phyloP scores from a whole-genome alignment of 2,113 vertebrate genomes.

The Clupea harengus region DNA sequence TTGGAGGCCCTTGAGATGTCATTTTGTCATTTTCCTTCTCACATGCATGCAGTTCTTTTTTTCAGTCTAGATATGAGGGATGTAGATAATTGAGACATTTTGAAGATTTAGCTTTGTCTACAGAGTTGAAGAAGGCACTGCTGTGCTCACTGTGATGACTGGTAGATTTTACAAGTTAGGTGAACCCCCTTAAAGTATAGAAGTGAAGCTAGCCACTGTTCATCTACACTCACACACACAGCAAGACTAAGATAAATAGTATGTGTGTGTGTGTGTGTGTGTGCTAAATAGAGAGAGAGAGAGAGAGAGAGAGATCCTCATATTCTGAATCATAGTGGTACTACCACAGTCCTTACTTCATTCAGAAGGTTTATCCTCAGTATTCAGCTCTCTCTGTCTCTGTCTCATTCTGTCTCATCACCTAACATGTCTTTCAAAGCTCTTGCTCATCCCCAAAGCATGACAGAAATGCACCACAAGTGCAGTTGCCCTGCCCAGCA shows the following conservation, averaged over 20 bases:
- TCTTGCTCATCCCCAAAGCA: not conserved
- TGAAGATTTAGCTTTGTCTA: not conserved
- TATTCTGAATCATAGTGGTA: not conserved
- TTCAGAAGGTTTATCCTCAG: not conserved
- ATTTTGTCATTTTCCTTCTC: not conserved
- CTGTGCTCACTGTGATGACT: not conserved
- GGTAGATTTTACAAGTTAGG: not conserved
- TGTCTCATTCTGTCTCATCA: not conserved
- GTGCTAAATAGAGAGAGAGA: constrained; percentile 1
- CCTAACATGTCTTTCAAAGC: not conserved
- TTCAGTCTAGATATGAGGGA: not conserved
- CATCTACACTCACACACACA: not conserved
- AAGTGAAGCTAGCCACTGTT: not conserved
- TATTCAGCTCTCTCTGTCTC: not conserved
- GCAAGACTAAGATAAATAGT: not conserved
- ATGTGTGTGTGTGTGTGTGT: not conserved
- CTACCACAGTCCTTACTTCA: not conserved
- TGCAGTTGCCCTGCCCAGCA: not conserved
- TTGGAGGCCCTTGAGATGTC: not conserved
- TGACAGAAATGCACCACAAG: not conserved
- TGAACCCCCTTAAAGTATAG: not conserved
- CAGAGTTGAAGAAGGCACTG: not conserved
- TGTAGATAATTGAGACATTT: not conserved
- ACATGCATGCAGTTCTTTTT: not conserved
- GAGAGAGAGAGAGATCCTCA: not conserved